Evolutionary conservation across 2,888 invertebrate species (phyloP), one percentile per base, ranked within the genome.

Genomic region (Pyrrhosoma nymphula): DNA sequence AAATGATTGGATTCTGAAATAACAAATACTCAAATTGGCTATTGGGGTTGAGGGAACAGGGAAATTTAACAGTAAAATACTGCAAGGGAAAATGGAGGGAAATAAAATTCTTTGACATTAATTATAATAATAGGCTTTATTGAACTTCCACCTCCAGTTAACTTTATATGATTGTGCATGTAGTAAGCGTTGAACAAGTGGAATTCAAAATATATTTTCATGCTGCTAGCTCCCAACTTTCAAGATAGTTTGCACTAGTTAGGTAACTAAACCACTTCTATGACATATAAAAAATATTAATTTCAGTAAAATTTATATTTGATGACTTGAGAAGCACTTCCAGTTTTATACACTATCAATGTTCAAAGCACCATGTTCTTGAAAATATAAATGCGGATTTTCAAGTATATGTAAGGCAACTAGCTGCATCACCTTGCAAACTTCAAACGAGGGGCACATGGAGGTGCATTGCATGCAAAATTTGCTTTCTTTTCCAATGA

Each of bases 361-460:
- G 30, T 35, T 63, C 47, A 47, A 93, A 93, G 93, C 93, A 93
- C 93, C 69, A 75, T 93, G 35, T 93, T 23, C 39, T 69, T 93
- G 69, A 47, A 93, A 69, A 75, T 93, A 75, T 69, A 75, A 93
- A 93, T 93, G 75, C 75, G n/a, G n/a, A 63, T 69, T 39, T 82
- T 35, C 60, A 82, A 93, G 35, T 20, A 93, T 39, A 26, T 75
- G 39, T 89, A 93, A 93, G 93, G 93, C 93, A 93, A 93, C 93
- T 93, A 93, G 93, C 63, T 93, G 93, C 75, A 93, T 47, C 93
- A 93, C 16, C 69, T n/a, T n/a, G 23, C 35, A 12, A 20, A n/a
- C 69, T 16, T 69, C 35, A 47, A 26, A 69, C n/a, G 69, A 47
- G 47, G 26, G 93, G 75, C 69, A 75, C 47, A n/a, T 26, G 6